phyloP scores from a whole-genome alignment of 2,888 invertebrate species.

The Carcina quercana region DNA sequence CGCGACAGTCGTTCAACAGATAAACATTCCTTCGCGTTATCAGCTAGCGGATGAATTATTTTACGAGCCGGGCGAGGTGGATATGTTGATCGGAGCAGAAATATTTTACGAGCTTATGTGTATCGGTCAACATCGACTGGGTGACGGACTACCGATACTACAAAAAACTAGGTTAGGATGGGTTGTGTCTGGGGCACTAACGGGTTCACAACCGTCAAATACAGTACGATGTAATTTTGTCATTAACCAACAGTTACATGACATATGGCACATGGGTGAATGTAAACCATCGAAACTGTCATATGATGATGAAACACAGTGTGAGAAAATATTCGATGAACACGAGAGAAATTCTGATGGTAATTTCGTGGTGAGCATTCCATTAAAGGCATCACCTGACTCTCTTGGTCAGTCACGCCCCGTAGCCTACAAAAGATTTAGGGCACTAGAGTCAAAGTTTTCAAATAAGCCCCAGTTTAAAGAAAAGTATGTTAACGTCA shows the following conservation, averaged over 20 bases:
- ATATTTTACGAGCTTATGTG: slow-evolving; percentile 8
- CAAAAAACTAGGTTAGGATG: slow-evolving; percentile 9
- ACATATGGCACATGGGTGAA: not conserved
- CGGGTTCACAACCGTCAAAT: not conserved
- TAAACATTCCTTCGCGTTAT: slow-evolving; percentile 1
- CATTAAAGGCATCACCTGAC: slow-evolving; percentile 1
- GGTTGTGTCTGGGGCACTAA: slow-evolving; percentile 7
- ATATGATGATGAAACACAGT: slow-evolving; percentile 7
- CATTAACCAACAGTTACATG: not conserved
- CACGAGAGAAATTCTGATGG: slow-evolving; percentile 8
- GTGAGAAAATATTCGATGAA: slow-evolving; percentile 4
- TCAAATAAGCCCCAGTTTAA: slow-evolving; percentile 5
- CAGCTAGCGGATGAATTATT: slow-evolving; percentile 7
- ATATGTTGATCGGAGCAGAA: slow-evolving; percentile 8
- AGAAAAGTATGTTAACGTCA: slow-evolving; percentile 4
- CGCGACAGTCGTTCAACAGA: not conserved
- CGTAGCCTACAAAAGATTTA: slow-evolving; percentile 4
- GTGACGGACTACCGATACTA: slow-evolving; percentile 6
- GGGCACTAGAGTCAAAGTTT: slow-evolving; percentile 3
- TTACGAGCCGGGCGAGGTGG: slow-evolving; percentile 1
- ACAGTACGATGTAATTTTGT: not conserved
- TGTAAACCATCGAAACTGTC: not conserved
- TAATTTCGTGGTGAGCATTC: slow-evolving; percentile 7
- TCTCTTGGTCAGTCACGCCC: slow-evolving; percentile 2
- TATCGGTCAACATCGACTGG: slow-evolving; percentile 7